Conservation (phyloP, 2,888 invertebrate species). For the Agrotis segetum region DNA sequence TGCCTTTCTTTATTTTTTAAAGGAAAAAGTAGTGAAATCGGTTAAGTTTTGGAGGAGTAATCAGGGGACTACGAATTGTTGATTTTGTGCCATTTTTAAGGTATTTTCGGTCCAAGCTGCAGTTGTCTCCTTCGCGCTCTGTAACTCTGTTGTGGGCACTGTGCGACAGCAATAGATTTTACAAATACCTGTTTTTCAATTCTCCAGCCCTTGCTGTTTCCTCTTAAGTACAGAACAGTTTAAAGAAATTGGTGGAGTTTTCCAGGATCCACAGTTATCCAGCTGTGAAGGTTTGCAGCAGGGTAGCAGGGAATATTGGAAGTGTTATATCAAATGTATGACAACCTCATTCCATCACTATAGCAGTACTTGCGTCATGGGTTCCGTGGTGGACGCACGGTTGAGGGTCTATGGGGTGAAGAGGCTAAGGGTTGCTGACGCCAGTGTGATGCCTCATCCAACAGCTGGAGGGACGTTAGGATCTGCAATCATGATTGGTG, state of each 20-base stretch:
- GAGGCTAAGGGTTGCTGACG: constrained; percentile 67
- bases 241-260: constrained; percentile 39
- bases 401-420: constrained; percentile 50
- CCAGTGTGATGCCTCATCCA: constrained; percentile 83
- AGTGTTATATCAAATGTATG: constrained; percentile 51
- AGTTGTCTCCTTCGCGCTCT: too few species aligned
- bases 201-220: too few species aligned
- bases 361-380: constrained; percentile 57
- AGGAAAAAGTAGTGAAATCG: too few species aligned
- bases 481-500: constrained; percentile 77
- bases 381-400: constrained; percentile 53
- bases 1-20: too few species aligned
- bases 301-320: constrained; percentile 47
- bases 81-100: too few species aligned
- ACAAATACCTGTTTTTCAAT: too few species aligned
- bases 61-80: too few species aligned
- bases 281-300: constrained; percentile 17
- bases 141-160: too few species aligned
- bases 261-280: constrained; percentile 39
- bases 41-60: too few species aligned
- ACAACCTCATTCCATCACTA: constrained; percentile 40
- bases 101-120: too few species aligned
- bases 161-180: too few species aligned
- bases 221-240: constrained; percentile 44
- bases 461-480: constrained; percentile 90